Evolutionary conservation across 2,888 invertebrate genomes (phyloP).

Genomic region (Ornithoptera priamus): DNA sequence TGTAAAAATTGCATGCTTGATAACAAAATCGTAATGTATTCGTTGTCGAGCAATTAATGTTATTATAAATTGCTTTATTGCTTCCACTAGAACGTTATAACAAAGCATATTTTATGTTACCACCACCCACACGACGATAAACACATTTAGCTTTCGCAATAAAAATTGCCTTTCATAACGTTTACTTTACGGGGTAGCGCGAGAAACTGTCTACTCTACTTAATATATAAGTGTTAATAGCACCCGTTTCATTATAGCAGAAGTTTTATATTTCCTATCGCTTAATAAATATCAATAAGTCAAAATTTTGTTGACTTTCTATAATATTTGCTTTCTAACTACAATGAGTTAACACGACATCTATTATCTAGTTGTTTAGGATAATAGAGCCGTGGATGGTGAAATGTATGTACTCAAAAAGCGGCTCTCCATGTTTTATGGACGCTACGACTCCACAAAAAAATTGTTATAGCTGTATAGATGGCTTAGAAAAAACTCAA

Average conservation of each 20-base stretch:
- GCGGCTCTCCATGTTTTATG: too few relatives aligned
- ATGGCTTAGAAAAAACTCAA: too few relatives aligned
- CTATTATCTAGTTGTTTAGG: too few relatives aligned
- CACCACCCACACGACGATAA: conserved; percentile 11
- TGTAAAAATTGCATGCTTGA: neutral
- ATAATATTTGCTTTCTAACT: too few relatives aligned
- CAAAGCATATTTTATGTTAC: conserved; percentile 5
- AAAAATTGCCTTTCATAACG: conserved; percentile 23
- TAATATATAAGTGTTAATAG: neutral
- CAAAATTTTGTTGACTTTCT: too few relatives aligned
- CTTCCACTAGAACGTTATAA: conserved; percentile 1
- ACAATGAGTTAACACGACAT: too few relatives aligned
- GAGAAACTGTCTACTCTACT: conserved; percentile 6
- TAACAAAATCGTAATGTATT: neutral
- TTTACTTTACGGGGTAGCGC: conserved; percentile 9
- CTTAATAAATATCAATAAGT: neutral
- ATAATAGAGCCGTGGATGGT: too few relatives aligned
- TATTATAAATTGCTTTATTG: conserved; percentile 13
- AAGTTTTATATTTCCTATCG: neutral
- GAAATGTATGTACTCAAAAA: too few relatives aligned
- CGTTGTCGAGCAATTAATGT: conserved; percentile 5
- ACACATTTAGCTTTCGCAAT: conserved; percentile 19
- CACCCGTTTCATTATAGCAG: neutral
- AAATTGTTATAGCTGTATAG: too few relatives aligned
- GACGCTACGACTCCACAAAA: too few relatives aligned